phyloP scores from a whole-genome alignment of 2,797 vertebrate genomes.

The Syncerus caffer region DNA sequence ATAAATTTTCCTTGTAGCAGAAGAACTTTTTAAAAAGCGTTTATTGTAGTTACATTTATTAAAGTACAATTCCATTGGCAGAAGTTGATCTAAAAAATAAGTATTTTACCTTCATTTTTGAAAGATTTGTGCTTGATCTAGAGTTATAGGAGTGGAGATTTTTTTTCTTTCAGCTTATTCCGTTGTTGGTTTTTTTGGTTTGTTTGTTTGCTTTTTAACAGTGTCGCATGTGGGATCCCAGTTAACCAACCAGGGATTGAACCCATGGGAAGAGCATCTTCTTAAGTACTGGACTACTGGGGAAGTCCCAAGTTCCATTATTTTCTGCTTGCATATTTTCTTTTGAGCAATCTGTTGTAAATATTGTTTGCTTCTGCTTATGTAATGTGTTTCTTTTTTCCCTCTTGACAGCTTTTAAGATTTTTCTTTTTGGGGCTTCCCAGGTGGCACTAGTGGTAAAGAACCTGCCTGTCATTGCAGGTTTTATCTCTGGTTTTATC shows the following conservation, averaged over 20 bases:
- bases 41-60: neutral
- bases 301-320: neutral
- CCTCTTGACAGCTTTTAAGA: neutral
- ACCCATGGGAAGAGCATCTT: neutral
- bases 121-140: neutral
- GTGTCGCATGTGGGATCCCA: neutral
- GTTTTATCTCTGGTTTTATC: neutral
- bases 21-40: neutral
- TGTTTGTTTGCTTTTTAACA: neutral
- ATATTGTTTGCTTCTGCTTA: neutral
- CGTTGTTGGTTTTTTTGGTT: neutral
- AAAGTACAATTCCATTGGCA: neutral
- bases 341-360: conserved; percentile 7
- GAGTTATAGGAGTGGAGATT: neutral
- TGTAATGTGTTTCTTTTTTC: neutral
- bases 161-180: neutral
- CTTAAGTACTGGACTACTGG: neutral
- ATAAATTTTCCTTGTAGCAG: neutral
- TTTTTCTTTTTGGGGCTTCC: neutral
- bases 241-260: neutral
- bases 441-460: neutral
- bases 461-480: neutral
- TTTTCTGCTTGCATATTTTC: neutral
- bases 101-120: neutral
- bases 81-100: neutral